Conservation (phyloP, 2,888 invertebrate genomes). For the Cheiracanthium punctorium region DNA sequence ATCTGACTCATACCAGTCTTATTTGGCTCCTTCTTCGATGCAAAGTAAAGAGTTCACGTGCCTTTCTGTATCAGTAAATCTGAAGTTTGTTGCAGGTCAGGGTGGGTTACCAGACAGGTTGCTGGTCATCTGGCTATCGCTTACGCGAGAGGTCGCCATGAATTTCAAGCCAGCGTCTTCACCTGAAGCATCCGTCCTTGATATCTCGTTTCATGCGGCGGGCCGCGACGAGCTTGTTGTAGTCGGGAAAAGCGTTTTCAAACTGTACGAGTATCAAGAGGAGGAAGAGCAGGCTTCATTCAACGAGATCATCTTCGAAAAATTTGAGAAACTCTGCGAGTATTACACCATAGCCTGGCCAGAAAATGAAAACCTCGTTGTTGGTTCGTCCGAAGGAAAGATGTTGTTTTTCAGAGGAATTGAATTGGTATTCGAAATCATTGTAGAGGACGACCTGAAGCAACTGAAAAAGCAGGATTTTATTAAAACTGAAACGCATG, state of each 20-base stretch:
- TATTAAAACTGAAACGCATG: neutral
- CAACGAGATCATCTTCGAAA: constrained; percentile 34
- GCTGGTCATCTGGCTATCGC: constrained; percentile 41
- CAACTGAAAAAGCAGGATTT: neutral
- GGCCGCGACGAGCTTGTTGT: constrained; percentile 40
- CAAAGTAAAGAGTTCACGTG: constrained; percentile 4
- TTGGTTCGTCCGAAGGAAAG: constrained; percentile 19
- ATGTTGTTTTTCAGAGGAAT: constrained; percentile 51
- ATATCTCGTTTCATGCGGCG: constrained; percentile 38
- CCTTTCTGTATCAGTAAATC: constrained; percentile 27
- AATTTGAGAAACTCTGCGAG: constrained; percentile 25
- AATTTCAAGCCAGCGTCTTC: constrained; percentile 20
- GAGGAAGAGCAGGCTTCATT: neutral
- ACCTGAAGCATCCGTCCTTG: neutral
- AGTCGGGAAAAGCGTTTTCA: constrained; percentile 33
- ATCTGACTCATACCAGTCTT: constrained; percentile 32
- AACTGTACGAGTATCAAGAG: constrained; percentile 39
- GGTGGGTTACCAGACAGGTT: constrained; percentile 32
- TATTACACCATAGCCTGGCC: constrained; percentile 39
- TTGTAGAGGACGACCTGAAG: neutral
- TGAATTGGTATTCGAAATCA: constrained; percentile 28
- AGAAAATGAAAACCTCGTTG: constrained; percentile 51
- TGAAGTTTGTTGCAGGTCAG: constrained; percentile 41
- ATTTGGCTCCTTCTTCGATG: neutral
- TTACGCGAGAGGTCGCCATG: constrained; percentile 7